These are phyloP conservation scores for Silurus meridionalis DNA, from an alignment of 2,113 vertebrate species.

Conservation along the genomic window DNA sequence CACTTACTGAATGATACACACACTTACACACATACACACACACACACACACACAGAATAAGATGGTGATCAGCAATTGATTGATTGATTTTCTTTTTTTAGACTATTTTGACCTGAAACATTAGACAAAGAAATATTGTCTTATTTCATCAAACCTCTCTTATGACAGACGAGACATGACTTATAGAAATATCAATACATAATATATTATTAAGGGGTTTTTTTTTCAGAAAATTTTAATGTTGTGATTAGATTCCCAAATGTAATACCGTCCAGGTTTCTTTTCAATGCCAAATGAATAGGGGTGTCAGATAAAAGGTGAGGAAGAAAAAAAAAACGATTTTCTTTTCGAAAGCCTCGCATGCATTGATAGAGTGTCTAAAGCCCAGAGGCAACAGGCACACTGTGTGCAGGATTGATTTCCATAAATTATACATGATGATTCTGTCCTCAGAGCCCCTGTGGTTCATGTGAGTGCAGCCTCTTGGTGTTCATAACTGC, in stretches of 20 bases:
- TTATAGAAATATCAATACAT: background rate
- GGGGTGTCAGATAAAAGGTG: conserved; percentile 32
- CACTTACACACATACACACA: background rate
- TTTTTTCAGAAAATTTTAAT: background rate
- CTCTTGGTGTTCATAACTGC: background rate
- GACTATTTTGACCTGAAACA: too few species aligned
- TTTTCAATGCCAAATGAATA: background rate
- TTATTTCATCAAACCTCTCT: background rate
- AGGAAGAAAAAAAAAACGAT: conserved; percentile 61
- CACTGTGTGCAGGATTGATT: conserved; percentile 53
- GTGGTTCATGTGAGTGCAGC: conserved; percentile 38
- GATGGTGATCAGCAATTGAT: background rate
- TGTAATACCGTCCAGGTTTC: background rate
- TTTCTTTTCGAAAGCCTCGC: conserved; percentile 52
- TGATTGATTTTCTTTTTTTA: background rate
- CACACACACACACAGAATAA: background rate
- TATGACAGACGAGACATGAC: background rate
- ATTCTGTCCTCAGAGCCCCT: conserved; percentile 50
- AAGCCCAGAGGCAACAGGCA: conserved; percentile 31
- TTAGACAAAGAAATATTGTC: background rate
- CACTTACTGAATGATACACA: background rate
- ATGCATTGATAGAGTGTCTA: conserved; percentile 56
- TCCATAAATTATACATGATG: conserved; percentile 69
- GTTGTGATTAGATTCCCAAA: background rate
- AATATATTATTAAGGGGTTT: background rate